Evolutionary conservation across 2,888 invertebrate genomes (phyloP), one percentile per base, ranked within the genome.

Genomic region (Vesta saturnalis): DNA sequence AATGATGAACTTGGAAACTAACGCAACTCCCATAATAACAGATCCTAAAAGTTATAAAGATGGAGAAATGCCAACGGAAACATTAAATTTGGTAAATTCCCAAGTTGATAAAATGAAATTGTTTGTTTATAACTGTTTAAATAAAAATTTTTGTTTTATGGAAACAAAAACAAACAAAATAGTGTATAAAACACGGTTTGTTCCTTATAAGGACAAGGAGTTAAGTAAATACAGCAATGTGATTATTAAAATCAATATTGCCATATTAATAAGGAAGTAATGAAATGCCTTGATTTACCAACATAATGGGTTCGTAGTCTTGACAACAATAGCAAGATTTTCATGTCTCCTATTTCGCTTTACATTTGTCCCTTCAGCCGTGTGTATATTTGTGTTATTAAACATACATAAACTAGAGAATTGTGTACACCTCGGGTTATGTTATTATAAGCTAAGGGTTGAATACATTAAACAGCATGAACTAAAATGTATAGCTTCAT

Each of bases 321-420:
- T 64, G 65, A 30, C 65, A 60, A 65, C 65, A 60, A 65, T 56
- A 35, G 54, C 43, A 54, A 59, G 60, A 65, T 65, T 65, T 60
- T 65, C 60, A 43, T 43, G 65, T 60, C 60, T 47, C 52, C 23
- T 55, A 55, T 30, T 46, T 46, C 60, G 55, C 65, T 55, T 65
- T 60, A 23, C 55, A 55, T 60, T 65, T 60, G 60, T 56, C 47
- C 64, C 43, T 22, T 59, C 52, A 64, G 39, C 59, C 59, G 59
- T 64, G 64, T 59, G 39, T 52, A 58, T 64, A 59, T 64, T 64
- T 64, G 59, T 39, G 52, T 64, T 58, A 64, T 64, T 64, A 64
- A 54, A 52, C 58, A 58, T 59, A 49, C 18, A 52, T 52, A 18
- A 52, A 52, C 52, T 52, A 52, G 52, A n/a, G 52, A 52, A 52